Evolutionary conservation across 2,888 invertebrate genomes (phyloP).

Genomic region (Eupithecia abbreviata): DNA sequence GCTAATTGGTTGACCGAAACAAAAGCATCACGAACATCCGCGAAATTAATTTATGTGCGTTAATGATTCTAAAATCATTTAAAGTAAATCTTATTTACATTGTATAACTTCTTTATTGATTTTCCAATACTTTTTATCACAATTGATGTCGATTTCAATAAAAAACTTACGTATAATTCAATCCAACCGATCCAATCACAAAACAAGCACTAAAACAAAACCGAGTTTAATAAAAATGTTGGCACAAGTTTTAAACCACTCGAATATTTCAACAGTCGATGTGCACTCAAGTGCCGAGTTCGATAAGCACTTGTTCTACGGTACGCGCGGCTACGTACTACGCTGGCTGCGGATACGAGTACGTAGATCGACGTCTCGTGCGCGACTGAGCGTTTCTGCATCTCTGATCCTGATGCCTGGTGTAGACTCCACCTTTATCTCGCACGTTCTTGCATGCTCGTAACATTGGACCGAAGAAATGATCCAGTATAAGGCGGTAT

Average conservation of each 20-base stretch:
- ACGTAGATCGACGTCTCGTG: slow-evolving; percentile 57
- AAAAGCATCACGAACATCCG: neutral
- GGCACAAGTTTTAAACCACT: slow-evolving; percentile 42
- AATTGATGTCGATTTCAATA: neutral
- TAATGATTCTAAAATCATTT: neutral
- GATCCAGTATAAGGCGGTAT: too few relatives aligned
- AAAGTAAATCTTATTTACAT: neutral
- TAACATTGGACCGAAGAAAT: neutral
- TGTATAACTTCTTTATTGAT: neutral
- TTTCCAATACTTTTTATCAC: neutral
- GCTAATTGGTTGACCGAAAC: neutral
- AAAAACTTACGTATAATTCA: slow-evolving; percentile 34
- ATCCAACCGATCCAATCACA: slow-evolving; percentile 41
- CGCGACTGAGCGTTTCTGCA: slow-evolving; percentile 65
- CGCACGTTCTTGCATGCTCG: slow-evolving; percentile 9
- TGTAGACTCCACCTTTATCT: slow-evolving; percentile 48
- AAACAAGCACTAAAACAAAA: slow-evolving; percentile 34
- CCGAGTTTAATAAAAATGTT: slow-evolving; percentile 34
- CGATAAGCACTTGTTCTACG: slow-evolving; percentile 52
- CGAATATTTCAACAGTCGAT: slow-evolving; percentile 37
- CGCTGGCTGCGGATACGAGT: slow-evolving; percentile 46
- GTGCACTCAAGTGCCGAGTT: slow-evolving; percentile 48
- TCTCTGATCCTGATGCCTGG: slow-evolving; percentile 50
- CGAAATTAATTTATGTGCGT: neutral
- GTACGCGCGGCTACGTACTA: slow-evolving; percentile 41